These are phyloP conservation scores for Tamandua tetradactyla DNA, from an alignment of 2,797 vertebrate genomes.

Conservation along the genomic window DNA sequence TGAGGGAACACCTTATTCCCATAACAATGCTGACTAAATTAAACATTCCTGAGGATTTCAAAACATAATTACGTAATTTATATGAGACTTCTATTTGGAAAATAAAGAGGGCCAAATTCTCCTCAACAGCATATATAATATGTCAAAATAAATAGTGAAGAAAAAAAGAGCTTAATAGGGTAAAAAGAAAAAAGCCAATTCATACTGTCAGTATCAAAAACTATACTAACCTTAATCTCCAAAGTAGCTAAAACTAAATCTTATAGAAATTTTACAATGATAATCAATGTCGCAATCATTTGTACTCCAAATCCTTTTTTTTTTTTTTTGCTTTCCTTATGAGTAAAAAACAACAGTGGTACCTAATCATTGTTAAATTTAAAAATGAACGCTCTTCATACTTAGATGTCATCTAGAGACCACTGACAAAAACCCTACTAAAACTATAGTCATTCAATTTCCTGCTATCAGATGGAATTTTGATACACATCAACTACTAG, in stretches of 20 bases:
- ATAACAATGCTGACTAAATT: constrained; percentile 43
- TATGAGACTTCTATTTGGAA: constrained; percentile 14
- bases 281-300: neutral
- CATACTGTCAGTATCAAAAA: neutral
- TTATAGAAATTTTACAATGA: neutral
- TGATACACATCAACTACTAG: neutral
- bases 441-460: neutral
- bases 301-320: neutral
- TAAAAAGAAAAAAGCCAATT: neutral
- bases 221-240: neutral
- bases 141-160: neutral
- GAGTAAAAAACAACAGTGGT: neutral
- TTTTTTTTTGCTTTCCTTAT: neutral
- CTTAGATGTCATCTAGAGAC: neutral
- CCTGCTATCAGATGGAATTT: constrained; percentile 31
- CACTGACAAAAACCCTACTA: neutral
- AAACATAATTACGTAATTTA: constrained; percentile 34
- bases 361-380: neutral
- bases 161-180: neutral
- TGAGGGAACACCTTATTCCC: neutral
- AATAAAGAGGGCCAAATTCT: constrained; percentile 5
- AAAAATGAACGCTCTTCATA: constrained; percentile 15
- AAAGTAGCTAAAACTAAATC: constrained; percentile 15
- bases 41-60: neutral
- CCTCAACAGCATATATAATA: neutral